Evolutionary conservation across 2,113 vertebrate species (phyloP).

Genomic region (Oenanthe oenanthe): DNA sequence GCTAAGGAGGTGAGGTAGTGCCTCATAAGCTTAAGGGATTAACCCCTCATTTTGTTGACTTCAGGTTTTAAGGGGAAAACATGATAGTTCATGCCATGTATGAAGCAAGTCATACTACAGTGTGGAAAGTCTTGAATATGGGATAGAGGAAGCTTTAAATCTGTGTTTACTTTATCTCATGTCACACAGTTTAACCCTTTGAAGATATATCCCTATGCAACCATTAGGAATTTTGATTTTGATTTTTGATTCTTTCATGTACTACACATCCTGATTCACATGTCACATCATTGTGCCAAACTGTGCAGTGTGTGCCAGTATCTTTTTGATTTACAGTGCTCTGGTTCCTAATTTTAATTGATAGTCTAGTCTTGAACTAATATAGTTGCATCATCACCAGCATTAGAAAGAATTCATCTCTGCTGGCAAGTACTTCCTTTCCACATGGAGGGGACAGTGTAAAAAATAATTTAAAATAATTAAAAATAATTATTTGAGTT

Average conservation of each 20-base stretch:
- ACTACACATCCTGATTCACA: not conserved
- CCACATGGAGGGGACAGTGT: not conserved
- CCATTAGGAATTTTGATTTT: not conserved
- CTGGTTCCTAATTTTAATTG: not conserved
- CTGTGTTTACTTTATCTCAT: not conserved
- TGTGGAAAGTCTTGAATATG: not conserved
- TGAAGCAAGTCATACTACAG: not conserved
- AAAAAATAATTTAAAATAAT: not conserved
- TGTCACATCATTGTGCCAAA: not conserved
- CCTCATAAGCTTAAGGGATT: not conserved
- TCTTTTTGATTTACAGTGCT: conserved; percentile 16
- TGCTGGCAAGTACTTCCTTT: not conserved
- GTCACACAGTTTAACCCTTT: not conserved
- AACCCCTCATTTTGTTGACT: not conserved
- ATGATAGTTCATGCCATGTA: not conserved
- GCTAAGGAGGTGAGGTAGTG: not conserved
- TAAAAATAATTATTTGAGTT: not conserved
- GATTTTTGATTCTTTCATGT: not conserved
- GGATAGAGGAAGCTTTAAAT: not conserved
- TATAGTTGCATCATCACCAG: not conserved
- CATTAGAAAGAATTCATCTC: not conserved
- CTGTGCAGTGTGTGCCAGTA: not conserved
- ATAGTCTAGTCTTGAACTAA: conserved; percentile 13
- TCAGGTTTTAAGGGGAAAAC: not conserved
- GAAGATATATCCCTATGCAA: not conserved